Evolutionary conservation across 2,113 vertebrate species (phyloP).

Genomic region (Phalacrocorax aristotelis): DNA sequence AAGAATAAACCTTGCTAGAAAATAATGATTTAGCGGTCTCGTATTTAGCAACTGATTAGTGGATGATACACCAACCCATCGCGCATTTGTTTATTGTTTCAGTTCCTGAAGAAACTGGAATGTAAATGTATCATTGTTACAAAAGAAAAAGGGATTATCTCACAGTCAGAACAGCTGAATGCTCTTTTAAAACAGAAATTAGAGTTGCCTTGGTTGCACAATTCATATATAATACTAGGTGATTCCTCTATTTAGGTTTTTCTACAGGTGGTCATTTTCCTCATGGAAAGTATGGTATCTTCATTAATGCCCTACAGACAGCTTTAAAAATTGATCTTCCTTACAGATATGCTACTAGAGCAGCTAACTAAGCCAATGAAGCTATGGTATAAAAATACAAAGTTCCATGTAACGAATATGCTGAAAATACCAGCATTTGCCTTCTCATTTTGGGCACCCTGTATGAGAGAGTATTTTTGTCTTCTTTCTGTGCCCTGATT

Average conservation of each 20-base stretch:
- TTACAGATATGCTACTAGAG: not conserved
- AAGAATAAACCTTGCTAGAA: not conserved
- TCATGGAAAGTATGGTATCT: not conserved
- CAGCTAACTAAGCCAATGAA: not conserved
- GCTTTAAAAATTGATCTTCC: not conserved
- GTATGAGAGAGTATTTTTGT: not conserved
- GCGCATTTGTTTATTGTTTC: not conserved
- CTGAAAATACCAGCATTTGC: not conserved
- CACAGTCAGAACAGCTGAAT: not conserved
- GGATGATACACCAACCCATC: not conserved
- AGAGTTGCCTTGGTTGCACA: not conserved
- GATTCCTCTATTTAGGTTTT: not conserved
- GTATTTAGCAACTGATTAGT: not conserved
- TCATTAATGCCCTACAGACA: not conserved
- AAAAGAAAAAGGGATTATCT: not conserved
- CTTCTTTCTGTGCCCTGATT: not conserved
- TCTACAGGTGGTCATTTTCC: not conserved
- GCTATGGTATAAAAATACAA: not conserved
- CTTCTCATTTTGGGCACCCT: not conserved
- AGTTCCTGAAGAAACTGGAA: not conserved
- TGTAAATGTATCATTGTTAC: not conserved
- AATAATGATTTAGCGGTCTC: not conserved
- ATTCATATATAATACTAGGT: not conserved
- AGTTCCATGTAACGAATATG: not conserved
- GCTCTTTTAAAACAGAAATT: not conserved